These are phyloP conservation scores for Aldabrachelys gigantea DNA, from an alignment of 2,113 vertebrate genomes.

Conservation along the genomic window DNA sequence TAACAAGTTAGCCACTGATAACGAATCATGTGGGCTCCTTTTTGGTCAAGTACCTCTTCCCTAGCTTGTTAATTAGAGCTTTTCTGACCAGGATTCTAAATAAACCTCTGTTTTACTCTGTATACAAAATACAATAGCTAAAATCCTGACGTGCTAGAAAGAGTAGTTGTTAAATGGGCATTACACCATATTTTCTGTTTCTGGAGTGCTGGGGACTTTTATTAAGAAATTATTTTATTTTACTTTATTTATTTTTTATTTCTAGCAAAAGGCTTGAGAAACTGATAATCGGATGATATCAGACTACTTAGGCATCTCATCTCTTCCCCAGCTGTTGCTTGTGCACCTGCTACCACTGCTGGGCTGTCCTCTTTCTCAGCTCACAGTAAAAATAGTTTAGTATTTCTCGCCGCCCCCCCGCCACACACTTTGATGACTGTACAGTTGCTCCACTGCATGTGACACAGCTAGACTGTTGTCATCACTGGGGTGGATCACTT, in stretches of 20 bases:
- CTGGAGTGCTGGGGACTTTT: background rate
- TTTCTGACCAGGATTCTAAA: background rate
- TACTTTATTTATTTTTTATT: background rate
- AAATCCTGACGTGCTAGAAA: background rate
- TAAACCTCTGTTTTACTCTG: fast-evolving
- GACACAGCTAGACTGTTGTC: background rate
- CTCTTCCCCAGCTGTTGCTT: conserved; percentile 55
- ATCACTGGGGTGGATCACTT: background rate
- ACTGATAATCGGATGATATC: conserved; percentile 25
- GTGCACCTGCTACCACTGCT: conserved; percentile 60
- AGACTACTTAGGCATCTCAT: conserved; percentile 23
- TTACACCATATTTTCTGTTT: background rate
- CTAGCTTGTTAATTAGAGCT: background rate
- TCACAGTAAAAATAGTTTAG: background rate
- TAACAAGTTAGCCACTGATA: background rate
- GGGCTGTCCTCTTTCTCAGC: conserved; percentile 20
- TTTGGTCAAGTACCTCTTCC: background rate
- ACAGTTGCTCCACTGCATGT: background rate
- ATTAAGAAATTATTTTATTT: background rate
- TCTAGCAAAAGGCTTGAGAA: background rate
- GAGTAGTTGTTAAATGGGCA: background rate
- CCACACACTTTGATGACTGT: background rate
- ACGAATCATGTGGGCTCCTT: background rate
- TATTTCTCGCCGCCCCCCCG: background rate
- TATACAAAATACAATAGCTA: background rate